Base-by-base conservation (phyloP, 2,797 vertebrate genomes). In the Phrynocephalus forsythii region DNA sequence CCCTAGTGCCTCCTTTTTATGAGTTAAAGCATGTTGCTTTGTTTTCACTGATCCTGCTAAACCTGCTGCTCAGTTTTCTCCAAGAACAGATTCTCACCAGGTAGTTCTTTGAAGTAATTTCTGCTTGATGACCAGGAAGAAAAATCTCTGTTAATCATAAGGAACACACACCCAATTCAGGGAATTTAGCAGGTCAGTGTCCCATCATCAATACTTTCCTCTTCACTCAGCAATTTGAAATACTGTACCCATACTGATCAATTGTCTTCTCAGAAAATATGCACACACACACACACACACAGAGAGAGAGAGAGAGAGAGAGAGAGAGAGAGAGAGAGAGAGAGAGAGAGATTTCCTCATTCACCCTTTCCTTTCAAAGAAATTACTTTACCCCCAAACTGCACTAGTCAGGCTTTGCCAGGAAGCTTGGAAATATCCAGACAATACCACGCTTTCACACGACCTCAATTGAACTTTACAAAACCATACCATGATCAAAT, bases 1-100 rank as follows among this genome's bases (percentile, higher is more conserved):
- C 97, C 96, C 96, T 97, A 96, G 94, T 81, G 93, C 95, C 96
- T 96, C 95, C 92, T 90, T 93, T 86, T 9, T 13, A 77, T 79
- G 83, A 84, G 90, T 81, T 13, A 83, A 60, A 77, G 26, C 24
- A 63, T 26, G 22, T 77, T 38, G n/a, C 8, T 77, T 77, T 86
- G 63, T 9, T 60, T 79, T 5, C 48, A 56, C 44, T 69, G 60
- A 81, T 66, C 56, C 71, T 85, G 6, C 28, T 86, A 3, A 38
- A 1, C 0, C 0, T 0, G 0, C 28, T 0, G 1, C 1, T 3
- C 1, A 1, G 0, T 71, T 13, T 20, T 50, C 56, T 78, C 11
- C 72, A 2, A n/a, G 1, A 83, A 33, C 56, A 67, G 20, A 26
- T 66, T 73, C 69, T 73, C 38, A 79, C 26, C 76, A 63, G 77